A percentile compares a stretch with the other conserved stretches of the same genome.
These are phyloP conservation scores for Melinaea marsaeus DNA, from an alignment of 2,888 invertebrate species.

Conservation along the genomic window DNA sequence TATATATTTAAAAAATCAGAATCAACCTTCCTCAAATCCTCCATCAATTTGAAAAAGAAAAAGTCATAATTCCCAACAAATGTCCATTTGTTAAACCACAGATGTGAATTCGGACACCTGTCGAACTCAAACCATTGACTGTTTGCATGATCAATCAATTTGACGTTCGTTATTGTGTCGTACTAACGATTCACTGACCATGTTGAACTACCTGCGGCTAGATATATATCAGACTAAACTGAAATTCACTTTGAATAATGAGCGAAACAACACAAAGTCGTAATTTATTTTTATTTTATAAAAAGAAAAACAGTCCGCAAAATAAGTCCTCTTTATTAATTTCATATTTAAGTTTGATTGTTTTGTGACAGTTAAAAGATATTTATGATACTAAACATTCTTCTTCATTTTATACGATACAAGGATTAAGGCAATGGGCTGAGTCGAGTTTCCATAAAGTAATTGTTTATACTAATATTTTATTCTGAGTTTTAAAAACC, in stretches of 20 bases:
- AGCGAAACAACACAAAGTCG: background rate
- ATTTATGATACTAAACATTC: too few species aligned
- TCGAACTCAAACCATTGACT: constrained; percentile 11
- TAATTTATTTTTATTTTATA: too few species aligned
- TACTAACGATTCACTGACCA: constrained; percentile 22
- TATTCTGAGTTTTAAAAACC: too few species aligned
- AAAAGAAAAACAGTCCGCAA: too few species aligned
- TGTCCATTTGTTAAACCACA: constrained; percentile 18
- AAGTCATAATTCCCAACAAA: constrained; percentile 18
- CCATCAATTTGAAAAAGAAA: constrained; percentile 1
- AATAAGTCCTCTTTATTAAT: too few species aligned
- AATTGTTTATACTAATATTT: too few species aligned
- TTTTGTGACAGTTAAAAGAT: too few species aligned
- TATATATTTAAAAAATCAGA: too few species aligned
- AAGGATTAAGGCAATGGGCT: too few species aligned
- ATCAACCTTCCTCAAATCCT: background rate
- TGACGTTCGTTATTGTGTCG: constrained; percentile 26
- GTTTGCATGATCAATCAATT: constrained; percentile 25
- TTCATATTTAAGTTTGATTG: too few species aligned
- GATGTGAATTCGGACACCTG: constrained; percentile 18
- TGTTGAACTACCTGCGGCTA: background rate
- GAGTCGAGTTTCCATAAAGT: too few species aligned
- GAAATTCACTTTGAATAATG: background rate
- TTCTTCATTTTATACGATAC: too few species aligned
- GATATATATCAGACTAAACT: background rate